Conservation (phyloP, 2,888 invertebrate genomes). For the Oegoconia quadripuncta region DNA sequence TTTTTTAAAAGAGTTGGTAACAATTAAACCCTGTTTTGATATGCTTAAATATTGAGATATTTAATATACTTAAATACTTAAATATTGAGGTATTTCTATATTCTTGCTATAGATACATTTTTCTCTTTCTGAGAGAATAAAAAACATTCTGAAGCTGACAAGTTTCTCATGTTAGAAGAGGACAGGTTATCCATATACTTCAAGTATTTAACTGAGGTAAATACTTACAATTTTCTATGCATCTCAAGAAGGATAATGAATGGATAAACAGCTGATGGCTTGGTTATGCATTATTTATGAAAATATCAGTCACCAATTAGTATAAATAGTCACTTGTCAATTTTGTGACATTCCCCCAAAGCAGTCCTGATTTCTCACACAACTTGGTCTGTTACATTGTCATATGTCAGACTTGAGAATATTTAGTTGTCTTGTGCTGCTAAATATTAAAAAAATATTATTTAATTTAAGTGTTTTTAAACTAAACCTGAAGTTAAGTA, state of each 20-base stretch:
- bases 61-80: too few relatives aligned
- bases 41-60: too few relatives aligned
- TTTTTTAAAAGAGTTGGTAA: too few relatives aligned
- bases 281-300: constrained; percentile 37
- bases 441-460: background rate
- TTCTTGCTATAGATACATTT: too few relatives aligned
- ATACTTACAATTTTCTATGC: constrained; percentile 71
- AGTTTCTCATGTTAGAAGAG: background rate
- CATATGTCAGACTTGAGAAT: constrained; percentile 4
- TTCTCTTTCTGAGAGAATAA: too few relatives aligned
- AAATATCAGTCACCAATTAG: constrained; percentile 30
- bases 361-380: constrained; percentile 51
- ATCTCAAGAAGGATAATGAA: constrained; percentile 40
- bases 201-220: background rate
- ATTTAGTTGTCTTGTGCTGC: too few relatives aligned
- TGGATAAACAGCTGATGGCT: constrained; percentile 27
- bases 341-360: constrained; percentile 41
- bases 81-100: too few relatives aligned
- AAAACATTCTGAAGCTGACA: too few relatives aligned
- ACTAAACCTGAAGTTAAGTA: background rate
- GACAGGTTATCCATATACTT: background rate
- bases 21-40: too few relatives aligned
- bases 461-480: background rate
- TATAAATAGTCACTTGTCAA: constrained; percentile 48
- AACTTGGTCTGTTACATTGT: constrained; percentile 3